Base-by-base conservation (phyloP, 2,888 invertebrate species). In the Trilocha varians region DNA sequence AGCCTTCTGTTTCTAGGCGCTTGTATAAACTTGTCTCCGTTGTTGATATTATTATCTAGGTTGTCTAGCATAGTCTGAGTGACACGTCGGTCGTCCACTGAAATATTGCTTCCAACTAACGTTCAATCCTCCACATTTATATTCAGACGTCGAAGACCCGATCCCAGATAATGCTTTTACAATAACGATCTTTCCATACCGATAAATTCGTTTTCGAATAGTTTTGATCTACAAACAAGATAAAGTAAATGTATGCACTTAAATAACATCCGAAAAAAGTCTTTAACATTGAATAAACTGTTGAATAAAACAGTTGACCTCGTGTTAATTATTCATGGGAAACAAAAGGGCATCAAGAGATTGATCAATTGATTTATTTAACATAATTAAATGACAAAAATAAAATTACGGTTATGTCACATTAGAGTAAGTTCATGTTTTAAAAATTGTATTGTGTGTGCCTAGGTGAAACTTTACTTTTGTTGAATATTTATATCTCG, bases 81-180 rank as follows among this genome's bases (percentile, higher is more conserved):
- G 65, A 58, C 59, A 53, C 49, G 52, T 54, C 47, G 52, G 47
- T 52, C 52, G 50, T 48, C 53, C 48, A 46, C 62, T 79, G 80
- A 82, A 79, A 78, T 82, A 83, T 82, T 79, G 74, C 74, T 65
- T 54, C 51, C 62, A 76, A 65, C 60, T 66, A 57, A 52, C 55
- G 50, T 47, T 32, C 56, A 60, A 65, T 62, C 65, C 70, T 64
- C 57, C 45, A 62, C 77, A 78, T 83, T 83, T 78, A 75, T 79
- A 83, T 79, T 80, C 79, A 58, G 55, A 47, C 41, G 65, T 54
- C 67, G 69, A 65, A 63, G 65, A 60, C 56, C 52, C 65, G 76
- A 77, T 76, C 73, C 65, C 56, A 72, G 78, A 78, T 82, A 78
- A 82, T 74, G 78, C 76, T 68, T 80, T 78, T 78, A 78, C 79